Conservation (phyloP, 2,797 vertebrate genomes). For the Eutrigla gurnardus region DNA sequence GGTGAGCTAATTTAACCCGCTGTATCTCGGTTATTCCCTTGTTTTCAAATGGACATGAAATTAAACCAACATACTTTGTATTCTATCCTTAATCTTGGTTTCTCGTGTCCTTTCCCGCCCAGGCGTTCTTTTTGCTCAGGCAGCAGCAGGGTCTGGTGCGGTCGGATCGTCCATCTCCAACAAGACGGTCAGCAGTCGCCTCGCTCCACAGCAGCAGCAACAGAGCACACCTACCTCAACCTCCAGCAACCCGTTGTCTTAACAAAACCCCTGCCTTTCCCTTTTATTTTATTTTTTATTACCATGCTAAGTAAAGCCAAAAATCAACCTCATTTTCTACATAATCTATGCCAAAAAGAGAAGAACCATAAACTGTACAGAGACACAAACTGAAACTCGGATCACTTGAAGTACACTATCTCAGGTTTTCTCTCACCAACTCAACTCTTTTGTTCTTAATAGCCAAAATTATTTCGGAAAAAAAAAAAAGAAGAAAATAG, state of each 20-base stretch:
- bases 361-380: conserved; percentile 70
- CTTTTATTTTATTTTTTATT: conserved; percentile 40
- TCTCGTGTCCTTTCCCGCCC: conserved; percentile 25
- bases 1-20: neutral
- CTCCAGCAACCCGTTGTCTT: conserved; percentile 92
- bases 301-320: conserved; percentile 85
- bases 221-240: conserved; percentile 92
- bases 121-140: conserved; percentile 97
- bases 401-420: conserved; percentile 86
- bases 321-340: conserved; percentile 82
- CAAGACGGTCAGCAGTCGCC: conserved; percentile 79
- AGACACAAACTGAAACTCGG: conserved; percentile 76
- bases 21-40: neutral
- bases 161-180: conserved; percentile 77
- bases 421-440: conserved; percentile 84
- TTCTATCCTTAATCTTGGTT: neutral
- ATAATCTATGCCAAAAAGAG: conserved; percentile 88
- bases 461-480: conserved; percentile 80
- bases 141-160: conserved; percentile 83
- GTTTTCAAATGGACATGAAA: neutral
- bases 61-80: neutral
- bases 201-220: conserved; percentile 72
- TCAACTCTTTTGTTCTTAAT: conserved; percentile 82
- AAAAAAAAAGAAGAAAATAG: conserved; percentile 42
- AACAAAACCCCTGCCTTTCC: conserved; percentile 72